Conservation (phyloP, 1,140 invertebrate species). For the Drosophila guanche region DNA sequence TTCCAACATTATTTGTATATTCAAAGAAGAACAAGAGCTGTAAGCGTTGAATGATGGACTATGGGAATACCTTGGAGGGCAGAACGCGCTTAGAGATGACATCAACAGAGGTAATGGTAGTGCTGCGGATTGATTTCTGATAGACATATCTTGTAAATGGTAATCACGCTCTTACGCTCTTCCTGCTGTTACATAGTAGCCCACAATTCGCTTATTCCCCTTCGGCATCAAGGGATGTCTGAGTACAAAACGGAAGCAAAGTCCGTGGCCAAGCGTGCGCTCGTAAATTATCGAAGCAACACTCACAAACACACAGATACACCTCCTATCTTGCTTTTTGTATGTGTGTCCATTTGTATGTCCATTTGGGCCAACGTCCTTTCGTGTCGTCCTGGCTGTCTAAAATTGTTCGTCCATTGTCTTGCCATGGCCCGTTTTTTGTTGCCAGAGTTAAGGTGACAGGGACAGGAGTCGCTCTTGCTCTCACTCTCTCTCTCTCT, state of each 20-base stretch:
- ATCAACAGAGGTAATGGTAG: too few species aligned
- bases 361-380: constrained; percentile 77
- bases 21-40: constrained; percentile 35
- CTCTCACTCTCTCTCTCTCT: constrained; percentile 7
- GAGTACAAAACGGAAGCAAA: constrained; percentile 49
- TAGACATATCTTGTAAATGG: too few species aligned
- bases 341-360: constrained; percentile 45
- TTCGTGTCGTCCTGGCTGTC: constrained; percentile 60
- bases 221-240: constrained; percentile 6
- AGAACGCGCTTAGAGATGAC: constrained; percentile 1
- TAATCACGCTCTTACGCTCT: too few species aligned
- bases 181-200: too few species aligned
- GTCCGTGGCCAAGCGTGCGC: constrained; percentile 66
- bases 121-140: too few species aligned
- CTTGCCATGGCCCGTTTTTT: constrained; percentile 56
- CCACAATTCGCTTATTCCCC: not conserved
- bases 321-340: constrained; percentile 12
- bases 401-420: constrained; percentile 53
- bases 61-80: constrained; percentile 31
- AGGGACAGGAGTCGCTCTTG: constrained; percentile 8
- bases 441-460: constrained; percentile 37
- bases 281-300: constrained; percentile 72
- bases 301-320: constrained; percentile 29
- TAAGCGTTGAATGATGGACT: constrained; percentile 27
- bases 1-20: constrained; percentile 69